Evolutionary conservation across 2,113 vertebrate genomes (phyloP).

Genomic region (Puffinus mauretanicus): DNA sequence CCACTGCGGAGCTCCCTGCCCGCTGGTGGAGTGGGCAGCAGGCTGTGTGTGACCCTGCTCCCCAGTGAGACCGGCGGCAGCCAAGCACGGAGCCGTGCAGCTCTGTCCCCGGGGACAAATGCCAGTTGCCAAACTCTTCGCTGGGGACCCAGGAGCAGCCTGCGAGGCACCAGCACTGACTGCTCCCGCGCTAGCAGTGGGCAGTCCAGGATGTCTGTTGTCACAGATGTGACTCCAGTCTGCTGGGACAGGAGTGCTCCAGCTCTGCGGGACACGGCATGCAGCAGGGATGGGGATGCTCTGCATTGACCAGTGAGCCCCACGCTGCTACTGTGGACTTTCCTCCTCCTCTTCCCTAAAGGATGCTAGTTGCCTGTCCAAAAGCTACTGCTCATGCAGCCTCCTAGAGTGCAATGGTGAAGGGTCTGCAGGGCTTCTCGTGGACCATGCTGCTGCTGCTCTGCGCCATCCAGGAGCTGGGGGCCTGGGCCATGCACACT

Average conservation of each 20-base stretch:
- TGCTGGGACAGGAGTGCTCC: neutral
- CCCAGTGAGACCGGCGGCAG: neutral
- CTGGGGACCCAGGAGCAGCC: neutral
- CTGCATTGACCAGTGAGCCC: neutral
- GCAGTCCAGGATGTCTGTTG: neutral
- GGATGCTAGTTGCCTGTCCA: neutral
- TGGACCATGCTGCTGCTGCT: slow-evolving; percentile 67
- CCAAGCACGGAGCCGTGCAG: neutral
- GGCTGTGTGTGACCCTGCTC: neutral
- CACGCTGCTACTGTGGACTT: neutral
- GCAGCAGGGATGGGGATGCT: neutral
- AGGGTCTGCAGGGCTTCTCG: slow-evolving; percentile 36
- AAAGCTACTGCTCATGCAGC: slow-evolving; percentile 20
- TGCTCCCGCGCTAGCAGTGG: neutral
- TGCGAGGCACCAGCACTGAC: neutral
- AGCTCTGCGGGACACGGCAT: neutral
- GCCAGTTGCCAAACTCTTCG: neutral
- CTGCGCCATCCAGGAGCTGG: slow-evolving; percentile 37
- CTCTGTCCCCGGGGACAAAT: slow-evolving; percentile 33
- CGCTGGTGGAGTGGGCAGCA: fast-evolving
- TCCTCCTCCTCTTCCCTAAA: neutral
- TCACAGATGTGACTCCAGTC: slow-evolving; percentile 34
- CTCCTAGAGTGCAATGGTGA: slow-evolving; percentile 37
- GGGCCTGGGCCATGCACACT: neutral
- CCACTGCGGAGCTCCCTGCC: neutral